A percentile compares a stretch with the other conserved stretches of the same genome.
Evolutionary conservation across 2,797 vertebrate genomes (phyloP).

Genomic region (Megaceryle alcyon): DNA sequence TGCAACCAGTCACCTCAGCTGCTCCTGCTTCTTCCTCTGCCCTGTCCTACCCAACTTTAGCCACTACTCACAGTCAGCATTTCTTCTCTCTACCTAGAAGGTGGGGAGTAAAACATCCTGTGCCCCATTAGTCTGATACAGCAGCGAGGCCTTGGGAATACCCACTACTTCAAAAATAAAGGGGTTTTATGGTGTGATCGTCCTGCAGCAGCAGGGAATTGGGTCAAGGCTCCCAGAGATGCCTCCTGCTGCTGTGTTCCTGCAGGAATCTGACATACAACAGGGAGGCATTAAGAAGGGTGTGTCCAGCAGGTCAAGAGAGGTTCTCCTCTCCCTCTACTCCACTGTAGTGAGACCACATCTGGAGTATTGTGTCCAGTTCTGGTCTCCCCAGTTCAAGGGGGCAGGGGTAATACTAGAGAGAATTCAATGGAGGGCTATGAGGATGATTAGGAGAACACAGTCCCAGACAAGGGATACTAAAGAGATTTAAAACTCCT

Average conservation of each 20-base stretch:
- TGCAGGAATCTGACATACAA: neutral
- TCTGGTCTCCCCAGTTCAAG: too few relatives aligned
- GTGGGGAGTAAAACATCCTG: neutral
- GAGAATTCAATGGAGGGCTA: too few relatives aligned
- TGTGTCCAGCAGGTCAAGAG: too few relatives aligned
- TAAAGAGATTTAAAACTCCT: neutral
- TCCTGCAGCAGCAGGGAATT: neutral
- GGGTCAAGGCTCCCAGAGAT: neutral
- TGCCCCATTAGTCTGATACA: neutral
- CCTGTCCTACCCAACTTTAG: neutral
- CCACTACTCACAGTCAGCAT: neutral
- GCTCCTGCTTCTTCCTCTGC: neutral
- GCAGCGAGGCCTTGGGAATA: neutral
- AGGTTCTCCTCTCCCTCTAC: too few relatives aligned
- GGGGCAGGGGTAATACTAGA: too few relatives aligned
- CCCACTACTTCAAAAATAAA: neutral
- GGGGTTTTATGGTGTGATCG: neutral
- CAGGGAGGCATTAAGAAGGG: too few relatives aligned
- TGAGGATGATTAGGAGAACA: neutral
- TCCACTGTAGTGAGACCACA: too few relatives aligned
- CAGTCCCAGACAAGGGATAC: neutral
- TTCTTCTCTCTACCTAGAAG: neutral
- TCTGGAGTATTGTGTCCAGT: too few relatives aligned
- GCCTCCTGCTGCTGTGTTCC: neutral
- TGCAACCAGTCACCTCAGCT: neutral